A percentile compares a stretch with the other conserved stretches of the same genome.
These are phyloP conservation scores for Drosophila mercatorum DNA, from an alignment of 2,888 invertebrate species.

Conservation along the genomic window DNA sequence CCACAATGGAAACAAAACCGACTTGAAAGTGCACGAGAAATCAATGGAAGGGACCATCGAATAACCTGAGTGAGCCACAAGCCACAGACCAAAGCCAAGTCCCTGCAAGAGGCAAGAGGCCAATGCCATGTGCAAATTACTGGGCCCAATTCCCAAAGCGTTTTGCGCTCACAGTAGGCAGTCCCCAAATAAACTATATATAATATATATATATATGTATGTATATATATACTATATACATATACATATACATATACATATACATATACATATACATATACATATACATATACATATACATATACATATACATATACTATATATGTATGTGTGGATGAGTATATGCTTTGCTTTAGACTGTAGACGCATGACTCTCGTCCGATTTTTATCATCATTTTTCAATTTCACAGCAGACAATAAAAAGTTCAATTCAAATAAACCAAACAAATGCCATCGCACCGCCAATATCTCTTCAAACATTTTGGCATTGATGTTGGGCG, in stretches of 20 bases:
- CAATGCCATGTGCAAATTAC: slow-evolving; percentile 56
- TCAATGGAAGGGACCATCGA: slow-evolving; percentile 65
- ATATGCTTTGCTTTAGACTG: slow-evolving; percentile 44
- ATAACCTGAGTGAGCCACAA: slow-evolving; percentile 31
- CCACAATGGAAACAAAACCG: slow-evolving; percentile 55
- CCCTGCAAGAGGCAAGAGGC: slow-evolving; percentile 44
- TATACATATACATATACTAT: slow-evolving; percentile 8
- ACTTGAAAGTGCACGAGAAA: slow-evolving; percentile 68
- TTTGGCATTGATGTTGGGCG: slow-evolving; percentile 32
- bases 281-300: slow-evolving; percentile 4
- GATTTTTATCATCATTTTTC: slow-evolving; percentile 83
- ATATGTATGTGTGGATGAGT: slow-evolving; percentile 13
- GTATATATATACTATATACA: no score
- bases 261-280: slow-evolving; percentile 11
- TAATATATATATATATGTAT: background rate
- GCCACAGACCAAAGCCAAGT: slow-evolving; percentile 19
- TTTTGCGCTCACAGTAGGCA: slow-evolving; percentile 71
- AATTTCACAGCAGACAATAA: slow-evolving; percentile 81
- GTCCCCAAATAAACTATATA: slow-evolving; percentile 50
- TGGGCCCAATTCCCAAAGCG: slow-evolving; percentile 46
- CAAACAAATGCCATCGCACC: slow-evolving; percentile 34
- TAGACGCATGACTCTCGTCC: slow-evolving; percentile 47
- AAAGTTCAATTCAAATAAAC: slow-evolving; percentile 46
- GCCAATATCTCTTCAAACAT: slow-evolving; percentile 33
- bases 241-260: slow-evolving; percentile 2